Conservation (phyloP, 1,140 invertebrate species). For the Drosophila mojavensis region DNA sequence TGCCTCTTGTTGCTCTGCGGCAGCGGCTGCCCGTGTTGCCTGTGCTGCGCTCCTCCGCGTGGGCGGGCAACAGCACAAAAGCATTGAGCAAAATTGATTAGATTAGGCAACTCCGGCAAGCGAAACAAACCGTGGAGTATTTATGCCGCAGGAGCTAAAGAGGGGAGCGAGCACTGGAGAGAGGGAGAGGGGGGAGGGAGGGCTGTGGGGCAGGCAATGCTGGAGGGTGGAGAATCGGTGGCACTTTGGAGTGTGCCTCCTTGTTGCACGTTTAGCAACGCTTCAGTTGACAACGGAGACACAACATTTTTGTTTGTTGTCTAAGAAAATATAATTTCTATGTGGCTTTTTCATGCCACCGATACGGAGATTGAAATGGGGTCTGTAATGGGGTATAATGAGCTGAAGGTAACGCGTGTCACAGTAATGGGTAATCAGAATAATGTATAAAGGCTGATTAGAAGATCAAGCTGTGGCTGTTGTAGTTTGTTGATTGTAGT, state of each 20-base stretch:
- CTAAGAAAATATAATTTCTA: constrained; percentile 17
- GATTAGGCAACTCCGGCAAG: constrained; percentile 59
- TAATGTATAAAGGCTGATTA: no score
- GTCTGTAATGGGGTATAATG: no score
- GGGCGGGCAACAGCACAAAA: constrained; percentile 34
- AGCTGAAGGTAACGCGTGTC: no score
- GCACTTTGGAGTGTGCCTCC: constrained; percentile 10
- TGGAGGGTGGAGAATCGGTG: background rate
- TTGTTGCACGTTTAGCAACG: constrained; percentile 34
- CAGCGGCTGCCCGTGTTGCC: background rate
- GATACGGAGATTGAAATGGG: no score
- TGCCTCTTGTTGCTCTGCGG: constrained; percentile 28
- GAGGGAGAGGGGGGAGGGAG: background rate
- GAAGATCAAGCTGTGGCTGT: no score
- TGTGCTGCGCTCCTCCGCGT: constrained; percentile 26
- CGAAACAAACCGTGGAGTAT: constrained; percentile 50
- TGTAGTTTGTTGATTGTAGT: no score
- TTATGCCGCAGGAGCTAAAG: constrained; percentile 17
- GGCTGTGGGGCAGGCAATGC: no score
- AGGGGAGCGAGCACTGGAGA: background rate
- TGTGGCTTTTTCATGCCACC: background rate
- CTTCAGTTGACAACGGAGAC: constrained; percentile 40
- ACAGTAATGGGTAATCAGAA: no score
- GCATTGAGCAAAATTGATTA: constrained; percentile 72
- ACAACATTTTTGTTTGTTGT: constrained; percentile 8